Evolutionary conservation across 2,797 vertebrate genomes (phyloP), one percentile per base, ranked within the genome.

Genomic region (Neosilurus mollespiculum): DNA sequence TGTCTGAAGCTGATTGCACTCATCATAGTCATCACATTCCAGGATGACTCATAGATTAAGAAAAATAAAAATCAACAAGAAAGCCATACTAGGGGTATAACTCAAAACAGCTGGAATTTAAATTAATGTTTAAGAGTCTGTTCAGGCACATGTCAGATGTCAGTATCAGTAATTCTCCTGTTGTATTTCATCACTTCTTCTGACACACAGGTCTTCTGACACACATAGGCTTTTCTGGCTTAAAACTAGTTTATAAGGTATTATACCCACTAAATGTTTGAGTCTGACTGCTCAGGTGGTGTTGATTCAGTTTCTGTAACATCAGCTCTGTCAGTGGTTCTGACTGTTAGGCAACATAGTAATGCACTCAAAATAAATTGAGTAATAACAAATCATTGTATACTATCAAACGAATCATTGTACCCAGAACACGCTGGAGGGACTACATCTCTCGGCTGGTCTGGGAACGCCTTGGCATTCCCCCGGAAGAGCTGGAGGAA

Each of bases 1-100:
- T 73, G 80, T 81, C 80, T 81, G 69, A 2, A 8, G 43, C 56
- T 62, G 80, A 73, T 72, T 72, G 58, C 56, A 11, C 66, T 81
- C 80, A 64, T 59, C 49, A 62, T 18, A 26, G 26, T 54, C 62
- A 76, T 73, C 26, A 14, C 37, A 70, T 78, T 26, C 20, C 20
- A 53, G 43, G 9, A 62, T 73, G 80, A 81, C 30, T 81, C 80
- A 81, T 24, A 22, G 34, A 59, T 72, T 34, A 12, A 73, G 10
- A 4, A 22, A 22, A 34, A 22, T 22, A 61, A 61, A 62, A n/a
- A n/a, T n/a, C n/a, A 77, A 43, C 58, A 78, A 78, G 3, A 78
- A 26, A 62, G 12, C 10, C 59, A 64, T 64, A 51, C 76, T 37
- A 64, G 8, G 10, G 59, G 37, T 64, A 64, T 51, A 78, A 62